Conservation (phyloP, 2,797 vertebrate genomes). For the Acanthopagrus latus region DNA sequence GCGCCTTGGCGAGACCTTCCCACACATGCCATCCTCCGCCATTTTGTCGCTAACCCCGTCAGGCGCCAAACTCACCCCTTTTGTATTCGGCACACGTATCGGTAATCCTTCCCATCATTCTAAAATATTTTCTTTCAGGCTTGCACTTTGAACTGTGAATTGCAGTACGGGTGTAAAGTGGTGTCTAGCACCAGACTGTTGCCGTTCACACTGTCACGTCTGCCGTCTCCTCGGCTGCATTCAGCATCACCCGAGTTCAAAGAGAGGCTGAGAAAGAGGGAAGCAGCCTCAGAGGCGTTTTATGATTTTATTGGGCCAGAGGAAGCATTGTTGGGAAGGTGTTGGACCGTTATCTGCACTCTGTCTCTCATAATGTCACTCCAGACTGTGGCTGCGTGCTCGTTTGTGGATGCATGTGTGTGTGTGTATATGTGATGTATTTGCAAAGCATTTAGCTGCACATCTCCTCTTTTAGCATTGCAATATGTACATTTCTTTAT, state of each 20-base stretch:
- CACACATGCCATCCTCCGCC: conserved; percentile 65
- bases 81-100: conserved; percentile 49
- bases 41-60: conserved; percentile 70
- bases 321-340: conserved; percentile 80
- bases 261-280: conserved; percentile 67
- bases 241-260: conserved; percentile 76
- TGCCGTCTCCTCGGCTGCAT: conserved; percentile 73
- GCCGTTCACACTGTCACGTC: conserved; percentile 81
- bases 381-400: conserved; percentile 26
- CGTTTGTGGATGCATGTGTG: conserved; percentile 22
- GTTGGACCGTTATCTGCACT: conserved; percentile 70
- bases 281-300: conserved; percentile 74
- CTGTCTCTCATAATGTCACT: conserved; percentile 55
- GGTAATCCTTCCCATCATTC: conserved; percentile 57
- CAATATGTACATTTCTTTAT: background rate
- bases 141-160: conserved; percentile 72
- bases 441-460: background rate
- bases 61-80: conserved; percentile 42
- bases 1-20: conserved; percentile 61
- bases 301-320: conserved; percentile 87
- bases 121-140: conserved; percentile 61
- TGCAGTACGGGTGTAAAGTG: conserved; percentile 72
- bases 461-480: background rate
- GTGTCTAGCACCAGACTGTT: conserved; percentile 81
- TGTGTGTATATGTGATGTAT: conserved; percentile 6